phyloP scores from a whole-genome alignment of 2,888 invertebrate species.

The Sarcophaga carnaria region DNA sequence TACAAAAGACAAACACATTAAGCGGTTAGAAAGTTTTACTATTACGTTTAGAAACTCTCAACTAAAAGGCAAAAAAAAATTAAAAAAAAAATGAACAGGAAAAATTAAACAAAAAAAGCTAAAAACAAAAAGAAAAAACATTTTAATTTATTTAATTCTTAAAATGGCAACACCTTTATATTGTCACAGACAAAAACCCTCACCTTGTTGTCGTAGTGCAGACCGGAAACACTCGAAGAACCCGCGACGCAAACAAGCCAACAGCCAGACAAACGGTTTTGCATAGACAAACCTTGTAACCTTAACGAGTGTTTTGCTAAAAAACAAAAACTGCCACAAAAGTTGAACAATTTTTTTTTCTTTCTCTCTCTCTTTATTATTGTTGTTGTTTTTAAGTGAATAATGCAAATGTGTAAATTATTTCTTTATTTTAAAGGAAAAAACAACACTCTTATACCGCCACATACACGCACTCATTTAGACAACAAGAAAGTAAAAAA shows the following conservation, averaged over 20 bases:
- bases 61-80: not conserved
- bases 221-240: constrained; percentile 30
- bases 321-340: constrained; percentile 46
- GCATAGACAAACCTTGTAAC: constrained; percentile 36
- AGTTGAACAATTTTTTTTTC: constrained; percentile 24
- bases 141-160: constrained; percentile 48
- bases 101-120: not conserved
- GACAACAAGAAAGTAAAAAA: too few species aligned
- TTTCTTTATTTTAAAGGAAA: constrained; percentile 60
- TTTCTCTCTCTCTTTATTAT: not conserved
- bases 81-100: not conserved
- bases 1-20: constrained; percentile 30
- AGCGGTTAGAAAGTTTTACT: constrained; percentile 61
- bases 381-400: constrained; percentile 50
- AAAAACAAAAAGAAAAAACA: constrained; percentile 40
- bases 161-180: constrained; percentile 58
- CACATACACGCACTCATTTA: not conserved
- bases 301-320: constrained; percentile 30
- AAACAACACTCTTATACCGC: not conserved
- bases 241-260: constrained; percentile 19
- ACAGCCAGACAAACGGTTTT: constrained; percentile 23
- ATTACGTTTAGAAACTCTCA: constrained; percentile 32
- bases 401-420: constrained; percentile 69
- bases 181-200: constrained; percentile 31
- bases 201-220: not conserved